Base-by-base conservation (phyloP, 2,113 vertebrate species). In the Physeter macrocephalus region DNA sequence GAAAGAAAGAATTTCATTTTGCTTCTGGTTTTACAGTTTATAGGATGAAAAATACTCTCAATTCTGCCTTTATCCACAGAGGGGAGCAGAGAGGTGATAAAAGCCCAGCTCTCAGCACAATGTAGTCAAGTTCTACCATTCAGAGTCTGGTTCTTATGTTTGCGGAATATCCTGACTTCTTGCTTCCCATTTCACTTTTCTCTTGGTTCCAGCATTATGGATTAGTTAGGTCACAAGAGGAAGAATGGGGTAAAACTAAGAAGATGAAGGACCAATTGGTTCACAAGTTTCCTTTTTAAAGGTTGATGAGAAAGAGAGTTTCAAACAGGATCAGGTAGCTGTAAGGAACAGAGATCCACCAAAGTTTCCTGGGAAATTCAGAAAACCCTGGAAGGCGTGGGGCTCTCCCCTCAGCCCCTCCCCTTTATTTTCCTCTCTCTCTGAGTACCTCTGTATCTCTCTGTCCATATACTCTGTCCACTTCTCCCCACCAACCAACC, bases 41-140 rank as follows among this genome's bases (percentile, higher is more conserved):
- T 57, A 25, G 80, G 97, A 97, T 57, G 92, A 98, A 97, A 97
- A 41, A 61, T 5, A 61, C 21, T 84, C 94, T 98, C 97, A 91
- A 21, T 83, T 95, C 96, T 92, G 31, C 31, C 20, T 88, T 61
- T 27, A 49, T 78, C 96, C 98, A 87, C 96, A 94, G 91, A 98
- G 96, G 97, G 96, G 95, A 97, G 92, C 67, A 86, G 97, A 83
- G 96, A 86, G 46, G 74, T 98, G 36, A 57, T 39, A 20, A 75
- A 96, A 71, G 59, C 41, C 25, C 34, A 20, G 1, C 31, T 59
- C 54, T 88, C 17, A 62, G 66, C 67, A 36, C 52, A 59, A 39
- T 14, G 25, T 7, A n/a, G 23, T 49, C 81, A 41, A 17, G 12
- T 43, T 74, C 23, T 74, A 6, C 62, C 74, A 39, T 57, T 84